Conservation (phyloP, 2,888 invertebrate genomes). For the Phasia obesa region DNA sequence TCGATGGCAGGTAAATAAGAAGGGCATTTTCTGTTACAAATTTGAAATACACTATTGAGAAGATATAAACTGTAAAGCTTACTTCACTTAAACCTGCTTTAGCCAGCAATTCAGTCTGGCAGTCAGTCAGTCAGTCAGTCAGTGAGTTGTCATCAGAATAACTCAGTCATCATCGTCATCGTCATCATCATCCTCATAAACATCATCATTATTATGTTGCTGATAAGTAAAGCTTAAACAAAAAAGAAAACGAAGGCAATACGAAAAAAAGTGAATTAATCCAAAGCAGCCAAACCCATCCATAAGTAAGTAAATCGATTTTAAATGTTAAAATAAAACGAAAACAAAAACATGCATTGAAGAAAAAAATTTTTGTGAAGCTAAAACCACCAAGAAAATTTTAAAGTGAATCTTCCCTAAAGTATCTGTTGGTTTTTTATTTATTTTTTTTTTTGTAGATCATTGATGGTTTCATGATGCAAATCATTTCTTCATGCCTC, state of each 20-base stretch:
- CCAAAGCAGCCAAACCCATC: conserved; percentile 63
- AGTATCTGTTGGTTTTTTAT: conserved; percentile 25
- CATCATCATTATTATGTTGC: conserved; percentile 28
- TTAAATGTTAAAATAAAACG: conserved; percentile 55
- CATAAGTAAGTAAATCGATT: conserved; percentile 65
- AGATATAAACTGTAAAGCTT: conserved; percentile 21
- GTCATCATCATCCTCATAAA: conserved; percentile 28
- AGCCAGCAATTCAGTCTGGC: conserved; percentile 16
- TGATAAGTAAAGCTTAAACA: neutral
- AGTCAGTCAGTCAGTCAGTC: conserved; percentile 43
- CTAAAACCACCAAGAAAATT: conserved; percentile 52
- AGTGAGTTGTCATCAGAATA: conserved; percentile 63
- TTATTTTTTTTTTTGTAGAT: conserved; percentile 28
- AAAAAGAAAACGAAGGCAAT: neutral
- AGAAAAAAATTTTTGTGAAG: conserved; percentile 33
- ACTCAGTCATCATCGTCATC: conserved; percentile 38
- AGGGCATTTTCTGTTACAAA: conserved; percentile 21
- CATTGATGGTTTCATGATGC: conserved; percentile 62
- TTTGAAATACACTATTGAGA: conserved; percentile 37
- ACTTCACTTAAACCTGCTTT: conserved; percentile 32
- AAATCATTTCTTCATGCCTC: conserved; percentile 55
- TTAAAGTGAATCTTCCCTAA: conserved; percentile 58
- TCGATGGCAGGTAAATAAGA: conserved; percentile 21
- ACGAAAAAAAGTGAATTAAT: conserved; percentile 61
- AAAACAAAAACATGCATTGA: neutral